Base-by-base conservation (phyloP, 2,797 vertebrate species). In the Carapus acus region DNA sequence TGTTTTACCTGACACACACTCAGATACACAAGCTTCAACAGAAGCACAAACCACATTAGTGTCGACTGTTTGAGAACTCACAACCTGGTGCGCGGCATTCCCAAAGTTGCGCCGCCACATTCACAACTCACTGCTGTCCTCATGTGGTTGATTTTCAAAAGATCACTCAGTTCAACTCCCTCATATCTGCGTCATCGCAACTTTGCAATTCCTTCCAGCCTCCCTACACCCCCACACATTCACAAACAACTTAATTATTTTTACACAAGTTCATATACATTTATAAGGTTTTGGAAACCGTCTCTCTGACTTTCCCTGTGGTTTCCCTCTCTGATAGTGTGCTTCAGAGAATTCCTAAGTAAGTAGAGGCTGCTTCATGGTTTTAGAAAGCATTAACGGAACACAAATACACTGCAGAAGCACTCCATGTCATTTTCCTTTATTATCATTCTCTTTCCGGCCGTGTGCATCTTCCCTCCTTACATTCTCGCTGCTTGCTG, bases 71-170 rank as follows among this genome's bases (percentile, higher is more conserved):
- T n/a, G n/a, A n/a, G n/a, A n/a, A n/a, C n/a, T n/a, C n/a, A n/a
- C n/a, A n/a, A n/a, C n/a, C n/a, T n/a, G n/a, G n/a, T n/a, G n/a
- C n/a, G n/a, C n/a, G n/a, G n/a, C n/a, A n/a, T n/a, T n/a, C n/a
- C n/a, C n/a, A n/a, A n/a, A n/a, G n/a, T n/a, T n/a, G n/a, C n/a
- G n/a, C n/a, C n/a, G n/a, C n/a, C n/a, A n/a, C n/a, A n/a, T n/a
- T 21, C 1, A 62, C 41, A 38, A 74, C 50, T 16, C 61, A 23
- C 58, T 59, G 64, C 59, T 62, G 1, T 82, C 88, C 77, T 61
- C 88, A 82, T 72, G 82, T 86, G 87, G 79, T 55, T 51, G n/a
- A n/a, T 7, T 38, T 27, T 43, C n/a, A 11, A 8, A 20, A 8
- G 17, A 31, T n/a, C n/a, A n/a, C n/a, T n/a, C n/a, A n/a, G n/a